These are phyloP conservation scores for Rhagonycha fulva DNA, from an alignment of 2,888 invertebrate genomes.

Conservation along the genomic window DNA sequence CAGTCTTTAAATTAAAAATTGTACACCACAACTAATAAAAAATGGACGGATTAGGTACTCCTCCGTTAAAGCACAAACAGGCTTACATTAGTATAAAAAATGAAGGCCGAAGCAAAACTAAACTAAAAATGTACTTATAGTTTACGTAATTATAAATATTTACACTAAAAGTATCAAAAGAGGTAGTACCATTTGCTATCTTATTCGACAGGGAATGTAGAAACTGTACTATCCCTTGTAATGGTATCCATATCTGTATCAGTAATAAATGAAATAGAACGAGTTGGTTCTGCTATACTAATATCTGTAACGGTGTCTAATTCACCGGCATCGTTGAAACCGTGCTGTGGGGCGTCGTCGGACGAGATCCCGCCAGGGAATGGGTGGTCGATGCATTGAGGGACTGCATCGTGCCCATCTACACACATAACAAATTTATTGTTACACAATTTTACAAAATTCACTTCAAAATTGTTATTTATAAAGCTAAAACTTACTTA, in stretches of 20 bases:
- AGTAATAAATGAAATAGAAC: constrained; percentile 46
- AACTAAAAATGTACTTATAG: not conserved
- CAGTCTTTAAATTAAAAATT: not conserved
- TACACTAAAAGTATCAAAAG: not conserved
- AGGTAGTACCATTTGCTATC: not conserved
- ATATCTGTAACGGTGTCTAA: constrained; percentile 44
- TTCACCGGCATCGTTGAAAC: constrained; percentile 86
- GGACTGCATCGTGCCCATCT: constrained; percentile 91
- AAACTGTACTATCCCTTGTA: constrained; percentile 36
- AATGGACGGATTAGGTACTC: not conserved
- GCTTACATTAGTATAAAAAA: not conserved
- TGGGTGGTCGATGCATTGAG: constrained; percentile 83
- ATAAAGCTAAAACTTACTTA: constrained; percentile 36
- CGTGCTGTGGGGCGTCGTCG: constrained; percentile 89
- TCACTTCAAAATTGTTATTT: not conserved
- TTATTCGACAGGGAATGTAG: constrained; percentile 35
- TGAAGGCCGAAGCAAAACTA: not conserved
- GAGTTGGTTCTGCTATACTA: constrained; percentile 33
- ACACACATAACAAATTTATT: not conserved
- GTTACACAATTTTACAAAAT: not conserved
- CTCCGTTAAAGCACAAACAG: not conserved
- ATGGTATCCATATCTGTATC: constrained; percentile 35
- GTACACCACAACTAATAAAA: not conserved
- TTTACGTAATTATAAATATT: not conserved
- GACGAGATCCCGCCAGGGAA: constrained; percentile 85